A percentile compares a stretch with the other conserved stretches of the same genome.
Evolutionary conservation across 2,797 vertebrate species (phyloP).

Genomic region (Nyctalus aviator): DNA sequence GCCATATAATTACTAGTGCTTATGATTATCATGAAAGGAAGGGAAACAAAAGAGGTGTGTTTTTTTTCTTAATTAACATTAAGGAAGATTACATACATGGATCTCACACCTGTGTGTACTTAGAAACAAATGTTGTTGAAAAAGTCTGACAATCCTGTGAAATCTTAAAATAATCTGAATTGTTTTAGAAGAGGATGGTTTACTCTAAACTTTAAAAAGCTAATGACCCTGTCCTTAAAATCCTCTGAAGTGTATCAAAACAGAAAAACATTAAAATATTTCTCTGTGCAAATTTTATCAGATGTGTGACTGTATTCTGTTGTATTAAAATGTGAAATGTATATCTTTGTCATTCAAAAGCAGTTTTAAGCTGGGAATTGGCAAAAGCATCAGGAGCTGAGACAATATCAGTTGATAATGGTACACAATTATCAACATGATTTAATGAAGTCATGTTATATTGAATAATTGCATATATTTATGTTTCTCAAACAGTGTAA

Average conservation of each 20-base stretch:
- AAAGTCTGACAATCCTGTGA: slow-evolving; percentile 7
- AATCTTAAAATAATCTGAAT: slow-evolving; percentile 49
- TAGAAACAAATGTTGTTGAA: slow-evolving; percentile 20
- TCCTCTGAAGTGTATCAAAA: slow-evolving; percentile 68
- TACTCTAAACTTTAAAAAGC: slow-evolving; percentile 61
- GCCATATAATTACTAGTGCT: neutral
- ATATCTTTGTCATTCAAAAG: slow-evolving; percentile 53
- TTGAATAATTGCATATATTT: slow-evolving; percentile 15
- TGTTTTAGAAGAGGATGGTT: slow-evolving; percentile 61
- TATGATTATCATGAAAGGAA: slow-evolving; percentile 21
- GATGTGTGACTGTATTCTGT: slow-evolving; percentile 28
- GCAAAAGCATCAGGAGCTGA: neutral
- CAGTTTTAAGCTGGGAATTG: slow-evolving; percentile 41
- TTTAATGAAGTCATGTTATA: slow-evolving; percentile 39
- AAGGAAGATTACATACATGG: slow-evolving; percentile 2
- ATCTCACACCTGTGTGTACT: neutral
- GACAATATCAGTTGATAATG: slow-evolving; percentile 8
- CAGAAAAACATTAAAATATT: slow-evolving; percentile 65
- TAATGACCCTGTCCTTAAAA: slow-evolving; percentile 59
- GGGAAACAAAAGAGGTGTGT: neutral
- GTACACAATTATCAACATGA: too few relatives aligned
- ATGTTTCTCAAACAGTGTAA: neutral
- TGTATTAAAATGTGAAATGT: slow-evolving; percentile 48
- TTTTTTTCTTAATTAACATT: neutral
- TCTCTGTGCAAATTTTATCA: slow-evolving; percentile 63